Base-by-base conservation (phyloP, 1,140 invertebrate species). In the Argopecten irradians region DNA sequence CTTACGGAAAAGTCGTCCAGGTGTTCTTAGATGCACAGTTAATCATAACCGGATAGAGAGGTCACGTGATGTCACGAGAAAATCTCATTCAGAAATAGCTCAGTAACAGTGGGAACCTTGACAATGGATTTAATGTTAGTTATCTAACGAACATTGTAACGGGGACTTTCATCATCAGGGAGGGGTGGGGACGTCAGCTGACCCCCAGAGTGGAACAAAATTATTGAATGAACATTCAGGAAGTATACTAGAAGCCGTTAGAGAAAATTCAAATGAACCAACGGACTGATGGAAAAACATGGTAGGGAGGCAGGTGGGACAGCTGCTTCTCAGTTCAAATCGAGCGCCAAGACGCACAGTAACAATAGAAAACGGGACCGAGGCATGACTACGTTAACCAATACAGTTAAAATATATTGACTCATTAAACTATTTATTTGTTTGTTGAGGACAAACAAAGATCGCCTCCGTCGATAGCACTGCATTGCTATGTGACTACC, bases 221-320 rank as follows among this genome's bases (percentile, higher is more conserved):
- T 71, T n/a, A 28, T 71, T 71, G 55, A 71, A 71, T 71, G 55
- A 71, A 71, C 55, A 71, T 71, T 71, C 55, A 71, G 55, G 55
- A 71, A 71, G 55, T 71, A 71, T 71, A 71, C 22, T 28, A 28
- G 1, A 71, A 71, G 55, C 55, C 55, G 55, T 71, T 71, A 71
- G 3, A 71, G 28, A 71, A 5, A 71, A 71, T 71, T 71, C 55
- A 71, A 71, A 71, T 71, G 55, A 71, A 71, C 55, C 55, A 71
- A 71, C 55, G 22, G n/a, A 71, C 22, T 71, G 55, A 71, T 71
- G 55, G 55, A 8, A 71, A 28, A 71, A 71, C 55, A 71, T 71
- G 55, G 55, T 28, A 22, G n/a, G 13, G 22, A 16, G 55, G 55
- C 55, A 71, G 55, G 55, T 71, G 55, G 55, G 55, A n/a, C 55